Evolutionary conservation across 1,140 invertebrate species (phyloP), one percentile per base, ranked within the genome.

Genomic region (Rhopalosiphum padi): DNA sequence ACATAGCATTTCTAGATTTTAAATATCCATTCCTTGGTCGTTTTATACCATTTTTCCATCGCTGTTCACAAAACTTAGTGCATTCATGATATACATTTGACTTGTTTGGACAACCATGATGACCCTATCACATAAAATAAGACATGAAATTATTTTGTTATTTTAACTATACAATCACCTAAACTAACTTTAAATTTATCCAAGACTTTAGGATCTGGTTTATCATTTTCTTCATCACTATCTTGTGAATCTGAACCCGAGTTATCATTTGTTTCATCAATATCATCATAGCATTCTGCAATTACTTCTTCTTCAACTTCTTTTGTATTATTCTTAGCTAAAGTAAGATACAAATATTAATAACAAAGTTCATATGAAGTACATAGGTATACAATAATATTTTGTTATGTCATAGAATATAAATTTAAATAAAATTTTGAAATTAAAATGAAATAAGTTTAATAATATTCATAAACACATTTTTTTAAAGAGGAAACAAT

Each of bases 51-150:
- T 96, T 96, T 94, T 97, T 98, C 98, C 98, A 99, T 88, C 97
- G 96, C 95, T 98, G 97, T 93, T 97, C 97, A 96, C 99, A 99
- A 95, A 97, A 99, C 46, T 97, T 96, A 5, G 96, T 97, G 95
- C 99, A 99, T 94, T 98, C 97, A 95, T 99, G 99, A 95, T 97
- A 99, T 94, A 98, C 97, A 95, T 99, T 99, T 94, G 96, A 98
- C 95, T 99, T 99, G 95, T 99, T 99, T 6, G 99, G 99, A 95
- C 99, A 99, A 9, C 97, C 97, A 94, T 96, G 96, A 94, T 97
- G 97, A 53, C 97, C 97, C 95, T 96, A 93, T 91, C 18, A 95
- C 95, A 94, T 94, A 87, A 91, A 43, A 94, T 91, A 85, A 91
- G 11, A 83, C 55, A 46, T 92, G 7, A 35, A 48, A 77, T 21